phyloP scores from a whole-genome alignment of 2,797 vertebrate genomes.

The Rhyacichthys aspro region DNA sequence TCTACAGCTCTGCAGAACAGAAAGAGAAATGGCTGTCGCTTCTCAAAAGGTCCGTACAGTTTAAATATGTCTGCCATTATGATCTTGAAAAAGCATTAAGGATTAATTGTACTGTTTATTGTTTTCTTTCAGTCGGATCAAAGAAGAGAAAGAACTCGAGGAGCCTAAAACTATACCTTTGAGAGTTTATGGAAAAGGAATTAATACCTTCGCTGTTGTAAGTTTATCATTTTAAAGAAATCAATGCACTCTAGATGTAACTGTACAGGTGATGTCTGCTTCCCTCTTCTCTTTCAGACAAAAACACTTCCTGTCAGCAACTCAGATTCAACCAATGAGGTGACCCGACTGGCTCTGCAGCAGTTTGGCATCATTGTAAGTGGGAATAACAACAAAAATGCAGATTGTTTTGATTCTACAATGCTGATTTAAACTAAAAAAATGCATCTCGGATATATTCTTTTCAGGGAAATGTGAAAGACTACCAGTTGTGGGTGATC shows the following conservation, averaged over 20 bases:
- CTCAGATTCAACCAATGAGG: constrained; percentile 88
- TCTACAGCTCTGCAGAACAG: constrained; percentile 81
- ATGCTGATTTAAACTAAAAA: too few relatives aligned
- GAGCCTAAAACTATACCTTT: constrained; percentile 92
- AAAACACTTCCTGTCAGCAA: constrained; percentile 92
- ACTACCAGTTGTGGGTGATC: constrained; percentile 94
- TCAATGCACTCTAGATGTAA: too few relatives aligned
- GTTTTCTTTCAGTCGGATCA: constrained; percentile 82
- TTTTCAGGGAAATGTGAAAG: constrained; percentile 87
- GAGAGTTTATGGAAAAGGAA: constrained; percentile 90
- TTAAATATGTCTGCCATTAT: not conserved
- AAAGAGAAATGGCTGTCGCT: constrained; percentile 86
- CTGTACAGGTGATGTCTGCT: too few relatives aligned
- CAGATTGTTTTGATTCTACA: not conserved
- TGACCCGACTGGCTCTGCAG: constrained; percentile 88
- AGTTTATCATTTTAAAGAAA: too few relatives aligned
- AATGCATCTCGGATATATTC: too few relatives aligned
- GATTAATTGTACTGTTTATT: not conserved
- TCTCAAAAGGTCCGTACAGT: constrained; percentile 79
- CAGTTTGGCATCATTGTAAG: constrained; percentile 93
- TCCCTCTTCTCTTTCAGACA: constrained; percentile 74
- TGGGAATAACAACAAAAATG: constrained; percentile 17
- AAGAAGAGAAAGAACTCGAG: constrained; percentile 91
- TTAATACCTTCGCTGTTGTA: constrained; percentile 89
- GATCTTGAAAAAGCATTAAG: not conserved